A percentile compares a stretch with the other conserved stretches of the same genome.
These are phyloP conservation scores for Rhizomys pruinosus DNA, from an alignment of 2,113 vertebrate genomes.

Conservation along the genomic window DNA sequence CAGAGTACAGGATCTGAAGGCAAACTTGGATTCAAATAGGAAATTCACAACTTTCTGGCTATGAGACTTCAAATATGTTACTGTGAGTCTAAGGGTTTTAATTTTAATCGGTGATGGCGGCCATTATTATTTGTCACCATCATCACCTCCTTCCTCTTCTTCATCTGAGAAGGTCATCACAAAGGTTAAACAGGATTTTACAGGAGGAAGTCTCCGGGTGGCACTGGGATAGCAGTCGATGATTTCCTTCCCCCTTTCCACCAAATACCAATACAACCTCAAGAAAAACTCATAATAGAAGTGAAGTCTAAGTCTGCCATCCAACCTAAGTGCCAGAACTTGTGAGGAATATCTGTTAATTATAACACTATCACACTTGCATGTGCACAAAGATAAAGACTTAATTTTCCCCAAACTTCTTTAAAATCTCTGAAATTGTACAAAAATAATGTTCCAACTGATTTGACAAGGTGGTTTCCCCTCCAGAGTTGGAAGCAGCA, in stretches of 20 bases:
- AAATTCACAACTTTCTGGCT: background rate
- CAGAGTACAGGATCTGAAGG: background rate
- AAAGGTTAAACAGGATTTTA: background rate
- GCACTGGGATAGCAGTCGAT: background rate
- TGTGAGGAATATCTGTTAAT: conserved; percentile 21
- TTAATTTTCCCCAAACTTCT: conserved; percentile 44
- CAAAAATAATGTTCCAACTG: background rate
- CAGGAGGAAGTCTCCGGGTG: background rate
- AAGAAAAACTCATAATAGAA: background rate
- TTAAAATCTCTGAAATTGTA: conserved; percentile 27
- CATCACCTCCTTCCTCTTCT: background rate
- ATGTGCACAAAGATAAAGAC: conserved; percentile 16
- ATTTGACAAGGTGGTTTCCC: background rate
- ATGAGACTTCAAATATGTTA: background rate
- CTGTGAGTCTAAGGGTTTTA: background rate
- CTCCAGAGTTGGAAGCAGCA: background rate
- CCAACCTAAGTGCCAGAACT: background rate
- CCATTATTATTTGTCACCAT: background rate
- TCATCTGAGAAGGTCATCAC: background rate
- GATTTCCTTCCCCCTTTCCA: background rate
- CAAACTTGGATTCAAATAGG: background rate
- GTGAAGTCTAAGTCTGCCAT: background rate
- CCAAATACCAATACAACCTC: background rate
- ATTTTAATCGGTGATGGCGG: background rate
- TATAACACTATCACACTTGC: conserved; percentile 11